Evolutionary conservation across 1,140 invertebrate genomes (phyloP), one percentile per base, ranked within the genome.

Genomic region (Plectus sambesii): DNA sequence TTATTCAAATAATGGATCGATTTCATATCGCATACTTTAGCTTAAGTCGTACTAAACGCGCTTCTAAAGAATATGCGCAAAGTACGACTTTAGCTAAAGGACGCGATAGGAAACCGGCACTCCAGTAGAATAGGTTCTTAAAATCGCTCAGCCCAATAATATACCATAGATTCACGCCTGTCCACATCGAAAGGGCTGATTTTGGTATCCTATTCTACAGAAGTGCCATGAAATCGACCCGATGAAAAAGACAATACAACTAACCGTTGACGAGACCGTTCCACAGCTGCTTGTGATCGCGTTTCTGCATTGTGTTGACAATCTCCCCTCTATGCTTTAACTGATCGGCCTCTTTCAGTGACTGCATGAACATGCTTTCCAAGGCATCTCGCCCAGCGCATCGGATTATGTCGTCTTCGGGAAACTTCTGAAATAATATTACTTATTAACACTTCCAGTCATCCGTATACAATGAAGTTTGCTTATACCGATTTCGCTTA

Each of bases 321-420:
- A 46, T 41, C n/a, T 35, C n/a, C 8, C 23, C 44, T 42, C 30
- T 23, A 33, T 33, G 23, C 24, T 33, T 46, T 3, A 46, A 41
- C 23, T 30, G 44, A 15, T 46, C 44, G 6, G 44, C 44, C 30
- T 46, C 44, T 15, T 46, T 46, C 12, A 46, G n/a, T 12, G 15
- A 33, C n/a, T 23, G 29, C 44, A 46, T 46, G 35, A 46, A 46
- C 29, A 46, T 46, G 5, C 17, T 3, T 42, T 46, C 44, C 12
- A 46, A 19, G 15, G 44, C n/a, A 3, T 42, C 25, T n/a, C 30
- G 23, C 23, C 30, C 9, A 8, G 44, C 8, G 9, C 19, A 15
- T 46, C 5, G n/a, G 24, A 78, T 51, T 3, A 77, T 51, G 39
- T 76, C 71, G 24, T 69, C 62, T 47, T 74, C 71, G 5, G 76